phyloP scores from a whole-genome alignment of 2,888 invertebrate genomes.

The Latheticus oryzae region DNA sequence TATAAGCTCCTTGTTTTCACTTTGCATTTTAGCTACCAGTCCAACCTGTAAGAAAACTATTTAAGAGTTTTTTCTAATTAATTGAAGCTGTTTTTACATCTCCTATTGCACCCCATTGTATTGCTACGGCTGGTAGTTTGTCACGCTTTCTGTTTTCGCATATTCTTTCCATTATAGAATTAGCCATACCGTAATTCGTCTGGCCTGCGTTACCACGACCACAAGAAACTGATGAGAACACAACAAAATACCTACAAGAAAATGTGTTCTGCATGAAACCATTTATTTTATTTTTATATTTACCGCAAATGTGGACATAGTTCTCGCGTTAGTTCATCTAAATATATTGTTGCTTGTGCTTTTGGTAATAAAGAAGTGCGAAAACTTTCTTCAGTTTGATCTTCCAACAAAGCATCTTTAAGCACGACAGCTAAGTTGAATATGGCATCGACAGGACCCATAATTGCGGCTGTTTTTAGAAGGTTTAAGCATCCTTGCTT shows the following conservation, averaged over 20 bases:
- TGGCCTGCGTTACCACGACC: constrained; percentile 93
- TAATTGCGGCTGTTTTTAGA: constrained; percentile 70
- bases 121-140: constrained; percentile 80
- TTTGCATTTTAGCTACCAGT: constrained; percentile 65
- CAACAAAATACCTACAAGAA: constrained; percentile 90
- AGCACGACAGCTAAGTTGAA: constrained; percentile 89
- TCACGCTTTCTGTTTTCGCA: constrained; percentile 77
- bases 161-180: constrained; percentile 66
- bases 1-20: constrained; percentile 70
- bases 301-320: constrained; percentile 22
- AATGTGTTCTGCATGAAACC: no score
- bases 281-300: no score
- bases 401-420: constrained; percentile 79
- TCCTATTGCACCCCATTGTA: constrained; percentile 93
- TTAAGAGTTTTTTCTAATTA: not conserved
- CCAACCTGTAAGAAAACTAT: constrained; percentile 9
- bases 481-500: constrained; percentile 76
- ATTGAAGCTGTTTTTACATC: constrained; percentile 73
- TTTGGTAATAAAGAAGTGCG: constrained; percentile 78
- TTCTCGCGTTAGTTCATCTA: constrained; percentile 70
- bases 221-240: constrained; percentile 90
- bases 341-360: constrained; percentile 78
- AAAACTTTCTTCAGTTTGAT: constrained; percentile 78
- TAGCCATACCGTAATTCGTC: constrained; percentile 86
- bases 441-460: constrained; percentile 82